These are phyloP conservation scores for Leptopilina clavipes DNA, from an alignment of 1,140 invertebrate species.

Conservation along the genomic window DNA sequence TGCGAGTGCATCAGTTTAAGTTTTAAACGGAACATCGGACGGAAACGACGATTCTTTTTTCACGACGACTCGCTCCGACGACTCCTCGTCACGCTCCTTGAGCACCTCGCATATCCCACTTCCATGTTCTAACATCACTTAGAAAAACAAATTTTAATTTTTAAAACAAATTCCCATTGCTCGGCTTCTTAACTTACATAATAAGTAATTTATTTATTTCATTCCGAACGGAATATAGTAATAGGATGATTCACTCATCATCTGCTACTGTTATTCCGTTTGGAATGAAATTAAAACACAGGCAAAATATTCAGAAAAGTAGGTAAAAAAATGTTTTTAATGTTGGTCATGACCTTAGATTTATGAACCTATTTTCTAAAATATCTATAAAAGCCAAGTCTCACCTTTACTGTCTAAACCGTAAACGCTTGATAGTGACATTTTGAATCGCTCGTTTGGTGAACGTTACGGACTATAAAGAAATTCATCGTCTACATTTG, in stretches of 20 bases:
- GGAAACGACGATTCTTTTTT: slow-evolving; percentile 52
- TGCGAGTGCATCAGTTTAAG: slow-evolving; percentile 33
- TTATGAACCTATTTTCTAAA: slow-evolving; percentile 24
- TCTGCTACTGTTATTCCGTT: too few relatives aligned
- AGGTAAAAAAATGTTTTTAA: slow-evolving; percentile 2
- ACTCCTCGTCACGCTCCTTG: slow-evolving; percentile 48
- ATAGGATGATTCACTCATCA: too few relatives aligned
- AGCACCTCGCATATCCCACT: slow-evolving; percentile 42
- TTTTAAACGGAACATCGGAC: slow-evolving; percentile 37
- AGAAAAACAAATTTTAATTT: neutral
- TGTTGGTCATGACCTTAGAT: neutral
- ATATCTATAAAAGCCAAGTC: slow-evolving; percentile 1
- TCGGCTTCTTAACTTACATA: too few relatives aligned
- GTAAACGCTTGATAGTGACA: slow-evolving; percentile 33
- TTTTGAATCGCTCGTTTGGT: slow-evolving; percentile 17
- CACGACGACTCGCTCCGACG: slow-evolving; percentile 47
- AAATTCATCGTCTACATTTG: slow-evolving; percentile 11
- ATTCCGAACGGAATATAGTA: too few relatives aligned
- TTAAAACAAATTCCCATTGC: neutral
- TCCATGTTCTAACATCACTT: slow-evolving; percentile 1
- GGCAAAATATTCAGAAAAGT: too few relatives aligned
- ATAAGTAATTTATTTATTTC: too few relatives aligned
- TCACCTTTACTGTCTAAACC: slow-evolving; percentile 26
- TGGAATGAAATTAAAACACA: too few relatives aligned
- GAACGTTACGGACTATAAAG: slow-evolving; percentile 18